Evolutionary conservation across 1,140 invertebrate genomes (phyloP).

Genomic region (Cydia fagiglandana): DNA sequence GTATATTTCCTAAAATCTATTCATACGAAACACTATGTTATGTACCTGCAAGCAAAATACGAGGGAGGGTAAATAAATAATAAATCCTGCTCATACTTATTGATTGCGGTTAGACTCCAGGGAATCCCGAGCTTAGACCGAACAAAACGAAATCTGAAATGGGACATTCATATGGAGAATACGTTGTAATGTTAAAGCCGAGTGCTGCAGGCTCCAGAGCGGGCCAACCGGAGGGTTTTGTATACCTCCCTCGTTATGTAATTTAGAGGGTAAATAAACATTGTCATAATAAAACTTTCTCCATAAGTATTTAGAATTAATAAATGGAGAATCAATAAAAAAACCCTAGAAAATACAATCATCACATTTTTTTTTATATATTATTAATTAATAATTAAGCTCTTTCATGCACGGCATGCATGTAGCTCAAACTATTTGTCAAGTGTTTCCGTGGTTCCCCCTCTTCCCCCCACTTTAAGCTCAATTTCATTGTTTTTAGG

Average conservation of each 20-base stretch:
- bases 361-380: too few species aligned
- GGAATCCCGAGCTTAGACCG: slow-evolving; percentile 18
- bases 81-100: slow-evolving; percentile 22
- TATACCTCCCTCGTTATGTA: background rate
- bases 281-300: too few species aligned
- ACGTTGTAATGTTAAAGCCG: background rate
- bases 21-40: background rate
- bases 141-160: slow-evolving; percentile 18
- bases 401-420: too few species aligned
- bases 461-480: too few species aligned
- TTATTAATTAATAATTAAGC: too few species aligned
- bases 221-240: background rate
- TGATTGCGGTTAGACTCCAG: slow-evolving; percentile 14
- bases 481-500: too few species aligned
- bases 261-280: too few species aligned
- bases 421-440: too few species aligned
- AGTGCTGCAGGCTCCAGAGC: background rate
- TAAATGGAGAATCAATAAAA: too few species aligned
- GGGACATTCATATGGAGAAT: slow-evolving; percentile 21
- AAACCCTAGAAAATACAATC: too few species aligned
- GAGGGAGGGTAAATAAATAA: slow-evolving; percentile 24
- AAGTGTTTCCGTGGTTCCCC: too few species aligned
- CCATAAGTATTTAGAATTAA: too few species aligned
- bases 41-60: background rate
- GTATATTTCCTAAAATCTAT: background rate